Evolutionary conservation across 2,113 vertebrate genomes (phyloP).

Genomic region (Girardinichthys multiradiatus): DNA sequence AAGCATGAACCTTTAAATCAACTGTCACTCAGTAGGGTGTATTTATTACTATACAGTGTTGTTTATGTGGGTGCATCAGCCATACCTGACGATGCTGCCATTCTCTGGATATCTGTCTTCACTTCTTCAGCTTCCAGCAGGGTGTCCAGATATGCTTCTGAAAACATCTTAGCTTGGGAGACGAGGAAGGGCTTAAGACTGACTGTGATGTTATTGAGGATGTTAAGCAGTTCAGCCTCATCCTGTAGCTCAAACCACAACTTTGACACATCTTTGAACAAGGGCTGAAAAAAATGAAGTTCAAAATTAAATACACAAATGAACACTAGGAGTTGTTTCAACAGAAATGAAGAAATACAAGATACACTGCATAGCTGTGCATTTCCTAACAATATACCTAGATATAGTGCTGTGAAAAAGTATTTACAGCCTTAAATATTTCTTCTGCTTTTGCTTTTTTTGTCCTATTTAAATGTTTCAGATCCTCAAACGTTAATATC

Average conservation of each 20-base stretch:
- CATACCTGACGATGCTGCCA: conserved; percentile 83
- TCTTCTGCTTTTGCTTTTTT: too few relatives aligned
- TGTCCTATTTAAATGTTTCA: too few relatives aligned
- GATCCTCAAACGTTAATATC: too few relatives aligned
- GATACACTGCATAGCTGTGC: background rate
- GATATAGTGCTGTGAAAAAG: too few relatives aligned
- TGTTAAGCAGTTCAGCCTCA: conserved; percentile 84
- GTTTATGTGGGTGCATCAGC: background rate
- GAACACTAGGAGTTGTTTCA: background rate
- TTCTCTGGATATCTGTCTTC: conserved; percentile 85
- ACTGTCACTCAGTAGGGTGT: background rate
- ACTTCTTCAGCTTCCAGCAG: conserved; percentile 80
- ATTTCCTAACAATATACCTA: too few relatives aligned
- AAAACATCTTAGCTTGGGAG: conserved; percentile 79
- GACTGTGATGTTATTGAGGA: conserved; percentile 79
- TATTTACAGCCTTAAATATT: too few relatives aligned
- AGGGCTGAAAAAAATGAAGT: conserved; percentile 78
- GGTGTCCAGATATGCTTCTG: conserved; percentile 72
- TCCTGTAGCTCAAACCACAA: conserved; percentile 87
- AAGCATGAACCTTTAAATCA: background rate
- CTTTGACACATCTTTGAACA: conserved; percentile 83
- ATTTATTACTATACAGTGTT: background rate
- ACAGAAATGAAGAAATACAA: background rate
- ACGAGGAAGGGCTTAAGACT: conserved; percentile 82
- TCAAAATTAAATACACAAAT: background rate